These are phyloP conservation scores for Neotragus moschatus DNA, from an alignment of 2,113 vertebrate species.

Conservation along the genomic window DNA sequence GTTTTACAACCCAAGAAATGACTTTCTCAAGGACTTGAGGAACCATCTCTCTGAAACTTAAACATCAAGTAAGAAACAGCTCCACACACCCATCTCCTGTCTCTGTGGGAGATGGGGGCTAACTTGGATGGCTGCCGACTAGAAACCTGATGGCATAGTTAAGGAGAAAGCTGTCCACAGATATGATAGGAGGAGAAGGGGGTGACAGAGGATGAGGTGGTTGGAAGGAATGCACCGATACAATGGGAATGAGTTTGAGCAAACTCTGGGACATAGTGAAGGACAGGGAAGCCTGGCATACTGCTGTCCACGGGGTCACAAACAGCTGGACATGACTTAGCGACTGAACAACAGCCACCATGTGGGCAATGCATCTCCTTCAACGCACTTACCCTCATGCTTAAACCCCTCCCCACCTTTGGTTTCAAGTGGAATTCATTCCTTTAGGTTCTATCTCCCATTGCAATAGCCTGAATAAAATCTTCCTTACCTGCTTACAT, in stretches of 20 bases:
- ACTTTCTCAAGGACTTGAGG: background rate
- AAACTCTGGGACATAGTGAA: background rate
- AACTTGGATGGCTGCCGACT: background rate
- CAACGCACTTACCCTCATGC: background rate
- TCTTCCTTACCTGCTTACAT: background rate
- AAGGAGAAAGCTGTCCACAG: background rate
- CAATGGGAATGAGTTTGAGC: background rate
- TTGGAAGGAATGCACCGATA: background rate
- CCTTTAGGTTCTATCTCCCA: background rate
- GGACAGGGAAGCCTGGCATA: background rate
- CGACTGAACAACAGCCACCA: background rate
- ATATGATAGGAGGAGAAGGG: background rate
- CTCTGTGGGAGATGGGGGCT: background rate
- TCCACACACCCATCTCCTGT: background rate
- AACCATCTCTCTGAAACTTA: background rate
- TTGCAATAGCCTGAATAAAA: background rate
- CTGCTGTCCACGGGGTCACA: background rate
- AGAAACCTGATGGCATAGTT: background rate
- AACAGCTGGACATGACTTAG: rapidly evolving
- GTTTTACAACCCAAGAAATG: background rate
- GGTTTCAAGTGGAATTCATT: background rate
- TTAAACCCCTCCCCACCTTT: background rate
- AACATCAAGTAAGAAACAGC: background rate
- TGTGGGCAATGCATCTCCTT: too few relatives aligned
- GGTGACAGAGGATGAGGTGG: background rate